Conservation (phyloP, 1,140 invertebrate species). For the Trichogramma pretiosum region DNA sequence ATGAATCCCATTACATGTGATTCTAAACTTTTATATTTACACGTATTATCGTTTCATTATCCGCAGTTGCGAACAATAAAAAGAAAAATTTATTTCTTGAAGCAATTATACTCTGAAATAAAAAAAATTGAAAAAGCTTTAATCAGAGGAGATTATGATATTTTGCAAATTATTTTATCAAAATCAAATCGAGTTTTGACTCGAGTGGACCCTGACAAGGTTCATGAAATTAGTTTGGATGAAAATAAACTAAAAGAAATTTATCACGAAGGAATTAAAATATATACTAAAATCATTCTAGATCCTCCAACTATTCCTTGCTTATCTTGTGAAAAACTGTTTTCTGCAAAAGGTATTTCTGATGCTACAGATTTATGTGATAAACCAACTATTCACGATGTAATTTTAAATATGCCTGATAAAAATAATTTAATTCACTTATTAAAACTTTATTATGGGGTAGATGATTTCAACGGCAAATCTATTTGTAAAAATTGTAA, state of each 20-base stretch:
- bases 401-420: constrained; percentile 24
- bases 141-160: no score
- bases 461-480: constrained; percentile 2
- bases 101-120: background rate
- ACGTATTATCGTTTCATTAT: background rate
- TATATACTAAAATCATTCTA: background rate
- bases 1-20: background rate
- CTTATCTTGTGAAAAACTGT: background rate
- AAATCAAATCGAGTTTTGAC: no score
- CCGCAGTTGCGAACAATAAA: background rate
- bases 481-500: constrained; percentile 20
- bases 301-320: no score
- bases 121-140: background rate
- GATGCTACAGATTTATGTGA: constrained; percentile 12
- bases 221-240: constrained; percentile 2
- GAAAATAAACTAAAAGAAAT: background rate
- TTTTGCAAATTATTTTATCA: background rate
- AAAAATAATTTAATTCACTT: background rate
- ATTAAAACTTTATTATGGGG: background rate
- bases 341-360: background rate
- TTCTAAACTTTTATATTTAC: background rate
- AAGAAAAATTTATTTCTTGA: background rate
- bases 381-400: constrained; percentile 8
- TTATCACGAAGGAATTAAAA: background rate
- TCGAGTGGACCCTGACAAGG: no score